Evolutionary conservation across 2,797 vertebrate genomes (phyloP).

Genomic region (Megaceryle alcyon): DNA sequence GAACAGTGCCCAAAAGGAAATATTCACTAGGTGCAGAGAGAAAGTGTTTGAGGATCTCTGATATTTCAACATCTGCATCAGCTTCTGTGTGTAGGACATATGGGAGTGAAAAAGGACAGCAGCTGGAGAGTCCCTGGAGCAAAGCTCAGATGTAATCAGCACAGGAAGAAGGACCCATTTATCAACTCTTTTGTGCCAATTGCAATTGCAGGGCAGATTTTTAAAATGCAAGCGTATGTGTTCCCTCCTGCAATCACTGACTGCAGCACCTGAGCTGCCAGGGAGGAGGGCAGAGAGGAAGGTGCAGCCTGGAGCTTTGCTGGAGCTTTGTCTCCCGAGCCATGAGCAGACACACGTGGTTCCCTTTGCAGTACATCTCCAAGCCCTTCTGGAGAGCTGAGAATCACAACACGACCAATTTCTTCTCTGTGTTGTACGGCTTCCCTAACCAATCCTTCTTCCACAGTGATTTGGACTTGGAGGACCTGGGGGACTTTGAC

Average conservation of each 20-base stretch:
- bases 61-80: neutral
- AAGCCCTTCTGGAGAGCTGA: slow-evolving; percentile 37
- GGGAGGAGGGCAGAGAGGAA: neutral
- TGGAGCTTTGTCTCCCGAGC: neutral
- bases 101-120: neutral
- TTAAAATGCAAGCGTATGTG: neutral
- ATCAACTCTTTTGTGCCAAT: neutral
- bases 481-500: slow-evolving; percentile 57
- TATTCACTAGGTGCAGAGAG: neutral
- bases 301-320: neutral
- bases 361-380: slow-evolving; percentile 64
- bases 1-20: neutral
- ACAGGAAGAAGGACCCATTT: neutral
- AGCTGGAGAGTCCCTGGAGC: neutral
- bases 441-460: slow-evolving; percentile 73
- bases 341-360: slow-evolving; percentile 57
- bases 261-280: neutral
- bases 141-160: neutral
- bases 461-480: slow-evolving; percentile 70
- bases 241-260: neutral
- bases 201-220: neutral
- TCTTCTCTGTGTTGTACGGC: slow-evolving; percentile 40
- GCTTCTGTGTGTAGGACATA: neutral
- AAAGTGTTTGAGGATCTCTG: neutral
- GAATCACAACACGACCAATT: slow-evolving; percentile 11